Evolutionary conservation across 1,140 invertebrate species (phyloP), one percentile per base, ranked within the genome.

Genomic region (Tribolium castaneum): DNA sequence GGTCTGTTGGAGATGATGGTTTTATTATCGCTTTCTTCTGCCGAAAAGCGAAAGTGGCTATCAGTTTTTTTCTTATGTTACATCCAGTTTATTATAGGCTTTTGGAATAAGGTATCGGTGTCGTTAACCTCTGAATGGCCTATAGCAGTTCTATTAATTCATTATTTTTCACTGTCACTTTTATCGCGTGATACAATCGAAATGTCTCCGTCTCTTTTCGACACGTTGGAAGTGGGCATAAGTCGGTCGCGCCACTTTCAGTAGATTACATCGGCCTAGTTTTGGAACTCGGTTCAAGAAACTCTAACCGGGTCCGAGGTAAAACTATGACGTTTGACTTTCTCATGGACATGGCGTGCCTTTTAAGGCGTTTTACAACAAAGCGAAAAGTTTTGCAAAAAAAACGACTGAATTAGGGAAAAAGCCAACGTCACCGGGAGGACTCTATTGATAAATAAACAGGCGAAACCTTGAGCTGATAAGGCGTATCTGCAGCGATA

Each of bases 151-250:
- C 77, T 54, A 75, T 78, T 78, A 75, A 75, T 75, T 66, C 54
- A 56, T 79, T 82, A 82, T 82, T 82, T 83, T 83, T 82, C 81
- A 83, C 81, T 83, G 81, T 82, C 83, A 81, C 83, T 83, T 83
- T 83, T 82, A 78, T 79, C 66, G 56, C 73, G 34, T 66, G 62
- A 50, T 71, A 75, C 71, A 71, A 76, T 77, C 80, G 73, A 19
- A 45, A 34, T n/a, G 13, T 6, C 72, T 71, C 16, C 39, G 49
- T 76, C 80, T 56, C 78, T 77, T 49, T 80, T 49, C 12, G 22
- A 39, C 59, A 14, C 52, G 30, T 52, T 76, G 12, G 10, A 12
- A 13, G 54, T 13, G 2, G n/a, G 35, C 25, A 71, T 79, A 51
- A 6, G 16, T 45, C 71, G 12, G 6, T 81, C 76, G 59, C 70